phyloP scores from a whole-genome alignment of 2,797 vertebrate species.

The Simalia tracyae region DNA sequence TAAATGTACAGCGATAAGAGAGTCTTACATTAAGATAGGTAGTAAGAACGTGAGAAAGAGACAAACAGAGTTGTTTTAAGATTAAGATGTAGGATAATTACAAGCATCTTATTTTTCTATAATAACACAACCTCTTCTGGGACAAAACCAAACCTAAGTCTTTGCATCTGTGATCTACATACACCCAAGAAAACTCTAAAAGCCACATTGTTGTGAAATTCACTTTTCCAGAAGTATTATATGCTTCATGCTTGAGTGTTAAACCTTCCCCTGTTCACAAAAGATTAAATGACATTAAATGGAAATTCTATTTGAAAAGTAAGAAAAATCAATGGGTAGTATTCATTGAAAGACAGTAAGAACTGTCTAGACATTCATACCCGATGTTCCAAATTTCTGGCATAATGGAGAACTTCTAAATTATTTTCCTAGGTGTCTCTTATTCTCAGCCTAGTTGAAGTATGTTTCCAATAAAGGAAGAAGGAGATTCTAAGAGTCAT shows the following conservation, averaged over 20 bases:
- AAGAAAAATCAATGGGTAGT: conserved; percentile 64
- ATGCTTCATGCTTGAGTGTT: conserved; percentile 66
- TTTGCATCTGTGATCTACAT: not conserved
- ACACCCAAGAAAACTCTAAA: not conserved
- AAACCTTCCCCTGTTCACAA: conserved; percentile 39
- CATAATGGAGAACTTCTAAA: conserved; percentile 41
- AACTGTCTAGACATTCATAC: conserved; percentile 59
- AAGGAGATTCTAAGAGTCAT: conserved; percentile 53
- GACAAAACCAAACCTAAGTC: not conserved
- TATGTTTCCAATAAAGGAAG: conserved; percentile 65
- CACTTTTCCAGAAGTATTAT: conserved; percentile 66
- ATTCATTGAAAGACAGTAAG: conserved; percentile 65
- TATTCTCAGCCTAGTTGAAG: conserved; percentile 59
- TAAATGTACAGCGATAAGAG: not conserved
- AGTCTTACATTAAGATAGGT: not conserved
- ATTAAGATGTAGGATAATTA: not conserved
- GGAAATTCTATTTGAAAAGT: conserved; percentile 58
- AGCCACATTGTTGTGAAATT: conserved; percentile 62
- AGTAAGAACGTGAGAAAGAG: not conserved
- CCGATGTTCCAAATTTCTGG: conserved; percentile 66
- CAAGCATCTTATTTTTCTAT: not conserved
- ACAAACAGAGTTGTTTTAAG: not conserved
- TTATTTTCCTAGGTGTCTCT: conserved; percentile 53
- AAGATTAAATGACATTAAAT: conserved; percentile 55
- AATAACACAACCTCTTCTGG: not conserved